Evolutionary conservation across 2,113 vertebrate species (phyloP), one percentile per base, ranked within the genome.

Genomic region (Urocitellus parryii): DNA sequence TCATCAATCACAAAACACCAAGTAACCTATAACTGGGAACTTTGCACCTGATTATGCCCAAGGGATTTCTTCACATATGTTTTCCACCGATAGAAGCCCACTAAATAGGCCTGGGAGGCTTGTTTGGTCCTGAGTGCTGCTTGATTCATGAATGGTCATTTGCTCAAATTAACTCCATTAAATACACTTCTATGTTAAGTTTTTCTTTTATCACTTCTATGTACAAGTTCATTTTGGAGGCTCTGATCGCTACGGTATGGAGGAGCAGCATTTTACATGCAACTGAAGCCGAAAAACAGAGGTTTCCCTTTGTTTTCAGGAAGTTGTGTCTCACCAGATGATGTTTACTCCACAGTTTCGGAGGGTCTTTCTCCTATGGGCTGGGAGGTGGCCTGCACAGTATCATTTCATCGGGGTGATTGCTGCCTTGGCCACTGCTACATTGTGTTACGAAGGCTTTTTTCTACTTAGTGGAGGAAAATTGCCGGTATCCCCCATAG

Each of bases 301-400:
- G 34, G 48, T 1, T 20, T 67, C 6, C 7, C 37, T 48, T 20
- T 48, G 68, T 61, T 80, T 93, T 58, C 10, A 14, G 42, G 25
- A 81, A 16, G 24, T 34, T 13, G 25, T 48, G 13, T 24, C 48
- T 74, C 34, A 8, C 27, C 4, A 67, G 12, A 37, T 65, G 39
- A 16, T 74, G 11, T n/a, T 83, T 83, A 70, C 34, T 73, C 22
- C 2, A 32, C 6, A 79, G 9, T 16, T 80, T 68, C 48, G 8
- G 24, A 39, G 29, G 17, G 5, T 74, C 37, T 68, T 78, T 63
- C 34, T 14, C 53, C 29, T 27, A 10, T 34, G 51, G 24, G 3
- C 17, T 39, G 13, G 53, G 2, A 2, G 37, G 0, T 27, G 8
- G 6, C 1, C 17, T 42, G 14, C 42, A 51, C 2, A 37, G 0